Base-by-base conservation (phyloP, 2,797 vertebrate genomes). In the Valencia hispanica region DNA sequence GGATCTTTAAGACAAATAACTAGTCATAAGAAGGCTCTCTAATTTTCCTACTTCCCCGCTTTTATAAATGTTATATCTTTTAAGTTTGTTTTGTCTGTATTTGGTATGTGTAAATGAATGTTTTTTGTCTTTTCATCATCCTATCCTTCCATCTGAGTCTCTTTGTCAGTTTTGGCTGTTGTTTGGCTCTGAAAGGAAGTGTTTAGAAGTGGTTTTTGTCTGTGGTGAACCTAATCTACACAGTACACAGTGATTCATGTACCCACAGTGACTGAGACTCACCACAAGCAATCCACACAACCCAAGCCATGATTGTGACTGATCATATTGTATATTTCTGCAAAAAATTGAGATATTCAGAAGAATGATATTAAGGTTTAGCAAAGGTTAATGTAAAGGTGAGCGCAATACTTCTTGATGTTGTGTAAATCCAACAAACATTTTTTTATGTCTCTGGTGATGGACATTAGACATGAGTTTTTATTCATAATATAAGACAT, bases 151-250 rank as follows among this genome's bases (percentile, higher is more conserved):
- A 63, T 39, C 22, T 68, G 72, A 80, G 74, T 77, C 66, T 72
- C 53, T 53, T 70, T 83, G 87, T 79, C 84, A 79, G 72, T 71
- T 74, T 78, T 86, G 77, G 78, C 83, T 73, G 17, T 27, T 9
- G 59, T 27, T 47, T 71, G 36, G 68, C 45, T 25, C 41, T 34
- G 30, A 74, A 57, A 73, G 76, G 61, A 88, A 70, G 75, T 32
- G 55, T 59, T 66, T 17, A 78, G 84, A 84, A 83, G 84, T 76
- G 83, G 78, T 86, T 79, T n/a, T 30, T 74, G 80, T 86, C 77
- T 87, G 81, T 81, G 84, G 85, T 86, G 32, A 79, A 87, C 68
- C 76, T 53, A 77, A 36, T 48, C 12, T 73, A 43, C 51, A 70
- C 43, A 63, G 50, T 65, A 68, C 34, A 48, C 36, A 18, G 61